A percentile compares a stretch with the other conserved stretches of the same genome.
These are phyloP conservation scores for Tapirus indicus DNA, from an alignment of 2,797 vertebrate genomes.

Conservation along the genomic window DNA sequence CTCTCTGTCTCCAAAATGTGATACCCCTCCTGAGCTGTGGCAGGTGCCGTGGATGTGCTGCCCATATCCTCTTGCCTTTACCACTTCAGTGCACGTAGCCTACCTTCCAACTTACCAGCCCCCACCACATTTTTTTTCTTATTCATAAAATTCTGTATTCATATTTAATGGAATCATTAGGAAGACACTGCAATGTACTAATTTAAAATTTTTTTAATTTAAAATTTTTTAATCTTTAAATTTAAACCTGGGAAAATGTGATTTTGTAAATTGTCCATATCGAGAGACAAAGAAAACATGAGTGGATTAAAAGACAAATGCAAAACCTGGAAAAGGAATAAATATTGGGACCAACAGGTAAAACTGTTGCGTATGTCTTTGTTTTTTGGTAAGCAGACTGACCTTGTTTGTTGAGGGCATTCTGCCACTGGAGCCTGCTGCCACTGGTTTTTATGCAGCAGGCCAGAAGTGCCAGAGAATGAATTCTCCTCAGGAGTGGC, in stretches of 20 bases:
- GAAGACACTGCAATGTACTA: constrained; percentile 35
- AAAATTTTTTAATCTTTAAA: not conserved
- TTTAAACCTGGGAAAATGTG: constrained; percentile 19
- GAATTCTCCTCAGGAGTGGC: not conserved
- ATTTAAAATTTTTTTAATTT: too few relatives aligned
- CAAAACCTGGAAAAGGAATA: not conserved
- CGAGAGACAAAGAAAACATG: not conserved
- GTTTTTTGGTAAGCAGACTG: not conserved
- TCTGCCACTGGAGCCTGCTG: not conserved
- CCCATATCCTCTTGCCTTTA: not conserved
- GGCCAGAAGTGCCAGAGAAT: not conserved
- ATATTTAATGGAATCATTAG: constrained; percentile 55
- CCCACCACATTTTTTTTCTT: not conserved
- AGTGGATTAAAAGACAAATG: not conserved
- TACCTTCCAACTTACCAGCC: not conserved
- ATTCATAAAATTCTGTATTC: constrained; percentile 53
- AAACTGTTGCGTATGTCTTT: not conserved
- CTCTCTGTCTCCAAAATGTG: not conserved
- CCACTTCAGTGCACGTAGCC: not conserved
- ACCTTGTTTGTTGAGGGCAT: not conserved
- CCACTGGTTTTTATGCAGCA: not conserved
- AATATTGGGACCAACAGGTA: not conserved
- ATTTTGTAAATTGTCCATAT: constrained; percentile 2
- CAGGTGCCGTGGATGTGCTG: not conserved
- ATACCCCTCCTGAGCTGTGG: not conserved